Conservation (phyloP, 2,113 vertebrate species). For the Nyctibius bracteatus region DNA sequence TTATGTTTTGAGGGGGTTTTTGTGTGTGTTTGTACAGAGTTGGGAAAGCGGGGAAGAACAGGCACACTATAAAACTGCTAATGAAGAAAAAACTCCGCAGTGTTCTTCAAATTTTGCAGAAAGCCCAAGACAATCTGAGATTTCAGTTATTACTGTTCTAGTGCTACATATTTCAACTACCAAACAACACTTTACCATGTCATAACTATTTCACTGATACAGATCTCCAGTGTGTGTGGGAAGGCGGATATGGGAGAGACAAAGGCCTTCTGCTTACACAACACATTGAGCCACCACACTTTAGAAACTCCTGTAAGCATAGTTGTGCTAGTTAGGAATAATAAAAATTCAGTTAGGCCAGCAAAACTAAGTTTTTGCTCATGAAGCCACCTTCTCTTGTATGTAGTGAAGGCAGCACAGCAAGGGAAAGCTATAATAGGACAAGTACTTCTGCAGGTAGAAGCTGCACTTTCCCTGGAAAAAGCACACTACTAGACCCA, state of each 20-base stretch:
- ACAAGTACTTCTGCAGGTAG: not conserved
- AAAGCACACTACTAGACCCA: not conserved
- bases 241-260: not conserved
- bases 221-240: not conserved
- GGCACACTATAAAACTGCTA: not conserved
- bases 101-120: not conserved
- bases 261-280: slow-evolving; percentile 38
- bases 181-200: not conserved
- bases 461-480: not conserved
- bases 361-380: not conserved
- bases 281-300: not conserved
- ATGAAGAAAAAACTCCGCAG: not conserved
- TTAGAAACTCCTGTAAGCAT: not conserved
- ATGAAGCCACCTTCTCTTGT: not conserved
- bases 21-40: not conserved
- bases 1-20: fast-evolving
- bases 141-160: not conserved
- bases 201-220: not conserved
- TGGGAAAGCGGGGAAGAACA: not conserved
- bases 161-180: not conserved
- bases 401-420: not conserved
- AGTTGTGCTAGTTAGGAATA: not conserved
- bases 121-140: not conserved
- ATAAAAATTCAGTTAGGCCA: not conserved
- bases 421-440: not conserved